Conservation (phyloP, 2,113 vertebrate species). For the Phalacrocorax pelagicus region DNA sequence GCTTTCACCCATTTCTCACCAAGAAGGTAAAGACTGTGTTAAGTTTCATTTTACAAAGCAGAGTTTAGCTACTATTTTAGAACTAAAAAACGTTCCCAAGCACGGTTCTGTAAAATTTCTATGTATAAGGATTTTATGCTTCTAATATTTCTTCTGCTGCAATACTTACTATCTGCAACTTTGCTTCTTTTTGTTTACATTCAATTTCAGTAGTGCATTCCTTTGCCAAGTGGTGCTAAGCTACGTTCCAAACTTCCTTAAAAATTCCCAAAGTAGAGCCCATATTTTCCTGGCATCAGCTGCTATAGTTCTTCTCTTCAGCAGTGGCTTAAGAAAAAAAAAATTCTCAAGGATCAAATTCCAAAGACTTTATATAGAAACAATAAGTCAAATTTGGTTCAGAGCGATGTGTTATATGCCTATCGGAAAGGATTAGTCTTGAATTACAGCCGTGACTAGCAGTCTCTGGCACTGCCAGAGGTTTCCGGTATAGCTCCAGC, state of each 20-base stretch:
- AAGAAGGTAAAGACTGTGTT: not conserved
- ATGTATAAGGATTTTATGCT: not conserved
- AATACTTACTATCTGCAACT: not conserved
- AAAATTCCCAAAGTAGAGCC: not conserved
- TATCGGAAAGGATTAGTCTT: not conserved
- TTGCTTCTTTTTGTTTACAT: not conserved
- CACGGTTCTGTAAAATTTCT: not conserved
- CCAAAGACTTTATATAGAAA: not conserved
- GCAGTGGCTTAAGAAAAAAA: not conserved
- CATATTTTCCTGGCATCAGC: not conserved
- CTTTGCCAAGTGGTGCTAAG: not conserved
- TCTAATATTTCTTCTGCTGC: not conserved
- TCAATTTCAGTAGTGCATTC: not conserved
- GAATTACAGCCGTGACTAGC: not conserved
- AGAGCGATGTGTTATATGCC: not conserved
- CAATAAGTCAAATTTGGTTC: not conserved
- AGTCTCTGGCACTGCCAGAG: not conserved
- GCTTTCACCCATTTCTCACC: not conserved
- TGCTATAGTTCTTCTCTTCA: not conserved
- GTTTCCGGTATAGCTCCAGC: conserved; percentile 18
- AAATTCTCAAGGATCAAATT: not conserved
- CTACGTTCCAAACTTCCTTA: not conserved
- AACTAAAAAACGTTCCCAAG: not conserved
- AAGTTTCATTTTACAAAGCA: not conserved
- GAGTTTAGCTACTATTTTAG: not conserved